These are phyloP conservation scores for Eupithecia pulchellata DNA, from an alignment of 2,888 invertebrate species.

Conservation along the genomic window DNA sequence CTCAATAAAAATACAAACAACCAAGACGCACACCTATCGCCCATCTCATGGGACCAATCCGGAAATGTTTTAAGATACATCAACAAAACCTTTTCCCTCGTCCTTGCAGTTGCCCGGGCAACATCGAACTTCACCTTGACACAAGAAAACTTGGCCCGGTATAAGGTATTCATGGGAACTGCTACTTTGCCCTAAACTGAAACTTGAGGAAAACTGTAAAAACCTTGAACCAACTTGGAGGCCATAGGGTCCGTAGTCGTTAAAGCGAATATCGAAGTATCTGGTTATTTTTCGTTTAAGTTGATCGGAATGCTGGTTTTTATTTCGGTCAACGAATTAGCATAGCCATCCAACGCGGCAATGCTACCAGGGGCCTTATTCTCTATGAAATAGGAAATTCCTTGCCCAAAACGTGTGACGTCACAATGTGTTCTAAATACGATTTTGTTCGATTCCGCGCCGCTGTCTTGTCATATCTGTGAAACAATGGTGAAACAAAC, in stretches of 20 bases:
- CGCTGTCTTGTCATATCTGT: too few species aligned
- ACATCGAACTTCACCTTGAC: constrained; percentile 21
- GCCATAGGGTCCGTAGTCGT: background rate
- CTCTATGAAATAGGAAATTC: too few species aligned
- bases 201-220: background rate
- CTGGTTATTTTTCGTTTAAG: background rate
- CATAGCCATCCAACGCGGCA: too few species aligned
- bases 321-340: too few species aligned
- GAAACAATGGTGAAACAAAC: too few species aligned
- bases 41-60: background rate
- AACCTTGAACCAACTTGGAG: background rate
- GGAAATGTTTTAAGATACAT: background rate
- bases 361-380: too few species aligned
- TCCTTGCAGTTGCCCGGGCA: constrained; percentile 7
- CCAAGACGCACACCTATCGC: background rate
- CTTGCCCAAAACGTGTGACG: too few species aligned
- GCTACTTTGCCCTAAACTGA: constrained; percentile 29
- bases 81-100: background rate
- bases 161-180: background rate
- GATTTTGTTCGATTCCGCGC: too few species aligned
- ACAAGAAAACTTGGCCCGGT: constrained; percentile 49
- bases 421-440: too few species aligned
- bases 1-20: background rate
- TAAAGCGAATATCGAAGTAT: background rate
- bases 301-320: too few species aligned